A percentile compares a stretch with the other conserved stretches of the same genome.
phyloP scores from a whole-genome alignment of 1,140 invertebrate species.

The Lepidostoma basale region DNA sequence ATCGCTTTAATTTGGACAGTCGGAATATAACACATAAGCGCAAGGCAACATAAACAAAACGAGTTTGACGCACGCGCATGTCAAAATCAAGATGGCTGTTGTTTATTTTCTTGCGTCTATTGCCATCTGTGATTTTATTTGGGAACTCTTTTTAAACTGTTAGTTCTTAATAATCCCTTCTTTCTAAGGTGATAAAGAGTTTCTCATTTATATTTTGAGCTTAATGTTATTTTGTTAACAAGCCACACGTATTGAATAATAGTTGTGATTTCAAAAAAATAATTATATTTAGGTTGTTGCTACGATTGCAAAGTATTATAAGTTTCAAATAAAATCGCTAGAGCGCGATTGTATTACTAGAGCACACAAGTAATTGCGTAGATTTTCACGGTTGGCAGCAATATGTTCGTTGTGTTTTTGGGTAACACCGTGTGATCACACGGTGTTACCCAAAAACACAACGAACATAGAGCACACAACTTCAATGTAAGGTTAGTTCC shows the following conservation, averaged over 20 bases:
- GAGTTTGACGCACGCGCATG: slow-evolving; percentile 41
- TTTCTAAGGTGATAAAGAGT: neutral
- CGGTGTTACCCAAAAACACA: too few species aligned
- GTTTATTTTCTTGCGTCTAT: slow-evolving; percentile 3
- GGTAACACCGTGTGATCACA: too few species aligned
- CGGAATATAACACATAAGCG: slow-evolving; percentile 17
- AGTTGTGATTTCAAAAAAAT: neutral
- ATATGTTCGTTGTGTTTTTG: too few species aligned
- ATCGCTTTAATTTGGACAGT: slow-evolving; percentile 26
- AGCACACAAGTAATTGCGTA: too few species aligned
- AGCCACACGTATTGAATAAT: neutral
- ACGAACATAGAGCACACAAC: too few species aligned
- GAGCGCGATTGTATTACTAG: too few species aligned
- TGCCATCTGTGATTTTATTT: neutral
- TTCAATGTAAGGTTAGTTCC: too few species aligned
- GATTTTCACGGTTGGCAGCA: too few species aligned
- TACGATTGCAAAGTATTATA: too few species aligned
- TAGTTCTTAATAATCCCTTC: too few species aligned
- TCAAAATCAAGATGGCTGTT: slow-evolving; percentile 29
- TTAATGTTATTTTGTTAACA: neutral
- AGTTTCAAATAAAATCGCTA: too few species aligned
- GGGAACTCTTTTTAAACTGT: too few species aligned
- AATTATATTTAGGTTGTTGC: neutral
- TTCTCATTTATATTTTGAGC: neutral
- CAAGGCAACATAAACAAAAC: slow-evolving; percentile 45